Evolutionary conservation across 1,140 invertebrate genomes (phyloP).

Genomic region (Muscidifurax raptorellus): DNA sequence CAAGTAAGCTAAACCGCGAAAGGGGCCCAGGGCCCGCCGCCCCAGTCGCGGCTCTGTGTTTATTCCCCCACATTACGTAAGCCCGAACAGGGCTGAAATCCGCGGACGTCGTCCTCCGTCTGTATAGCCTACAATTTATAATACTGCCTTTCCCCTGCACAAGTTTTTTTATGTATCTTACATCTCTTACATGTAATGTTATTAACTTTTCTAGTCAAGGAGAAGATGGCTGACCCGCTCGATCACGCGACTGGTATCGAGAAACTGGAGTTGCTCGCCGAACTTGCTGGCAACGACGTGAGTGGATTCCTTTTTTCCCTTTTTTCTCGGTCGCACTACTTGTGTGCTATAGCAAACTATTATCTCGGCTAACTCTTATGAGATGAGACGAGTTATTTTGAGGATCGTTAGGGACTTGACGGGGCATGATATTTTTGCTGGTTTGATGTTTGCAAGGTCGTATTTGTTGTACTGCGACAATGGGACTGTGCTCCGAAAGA

Average conservation of each 20-base stretch:
- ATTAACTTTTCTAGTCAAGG: constrained; percentile 73
- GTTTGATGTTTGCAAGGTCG: neutral
- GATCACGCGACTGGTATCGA: constrained; percentile 96
- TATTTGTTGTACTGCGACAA: neutral
- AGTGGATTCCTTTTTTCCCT: constrained; percentile 60
- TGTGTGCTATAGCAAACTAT: neutral
- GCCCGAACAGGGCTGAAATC: constrained; percentile 41
- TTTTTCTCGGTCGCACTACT: neutral
- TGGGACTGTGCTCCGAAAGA: neutral
- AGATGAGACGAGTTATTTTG: neutral
- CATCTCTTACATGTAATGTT: neutral
- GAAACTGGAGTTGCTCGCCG: constrained; percentile 90
- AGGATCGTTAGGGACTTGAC: neutral
- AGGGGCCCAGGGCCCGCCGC: neutral
- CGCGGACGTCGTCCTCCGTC: neutral
- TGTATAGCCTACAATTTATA: neutral
- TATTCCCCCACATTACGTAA: constrained; percentile 64
- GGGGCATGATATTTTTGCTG: neutral
- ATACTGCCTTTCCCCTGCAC: neutral
- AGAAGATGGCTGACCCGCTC: constrained; percentile 84
- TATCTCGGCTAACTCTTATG: neutral
- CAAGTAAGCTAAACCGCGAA: neutral
- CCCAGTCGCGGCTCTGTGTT: neutral
- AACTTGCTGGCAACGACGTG: constrained; percentile 89
- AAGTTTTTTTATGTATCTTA: too few species aligned